Evolutionary conservation across 2,888 invertebrate genomes (phyloP), one percentile per base, ranked within the genome.

Genomic region (Heteromurus nitidus): DNA sequence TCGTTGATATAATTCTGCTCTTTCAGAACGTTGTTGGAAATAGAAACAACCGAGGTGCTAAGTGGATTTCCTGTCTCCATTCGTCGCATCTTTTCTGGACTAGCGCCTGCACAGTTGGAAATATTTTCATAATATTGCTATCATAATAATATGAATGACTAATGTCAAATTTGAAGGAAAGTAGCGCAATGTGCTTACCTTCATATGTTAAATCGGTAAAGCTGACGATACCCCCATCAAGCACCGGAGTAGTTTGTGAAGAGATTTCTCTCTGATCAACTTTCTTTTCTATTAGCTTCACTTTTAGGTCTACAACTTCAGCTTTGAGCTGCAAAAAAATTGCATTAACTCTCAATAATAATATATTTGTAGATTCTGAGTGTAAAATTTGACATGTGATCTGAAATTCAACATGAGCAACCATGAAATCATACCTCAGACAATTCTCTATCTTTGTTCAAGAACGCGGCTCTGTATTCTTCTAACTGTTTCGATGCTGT

Each of bases 31-130:
- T n/a, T n/a, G n/a, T n/a, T n/a, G n/a, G n/a, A n/a, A n/a, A 69
- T 20, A 2, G 79, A 72, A 58, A 80, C 24, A 28, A 67, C 72
- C n/a, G 79, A 80, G 20, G 79, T 22, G 30, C 36, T 65, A 28
- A 72, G 36, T 7, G 26, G 72, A 67, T 80, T 65, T 13, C 9
- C 20, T 11, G 65, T 58, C n/a, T 80, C 79, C 72, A 80, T 65
- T 65, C 72, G 53, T 44, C 79, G 31, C 2, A 80, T 80, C n/a
- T 80, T 80, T 20, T 80, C 79, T 5, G 79, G 79, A 26, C 79
- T 80, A 9, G 58, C 79, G 28, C 79, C 79, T 80, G 13, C 3
- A 64, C 20, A 47, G 7, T 47, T 47, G 11, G 3, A 47, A 47
- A 11, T 50, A 20, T 1, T 18, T 50, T 50, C 20, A 36, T 13